phyloP scores from a whole-genome alignment of 2,888 invertebrate genomes.

The Melanostoma scalare region DNA sequence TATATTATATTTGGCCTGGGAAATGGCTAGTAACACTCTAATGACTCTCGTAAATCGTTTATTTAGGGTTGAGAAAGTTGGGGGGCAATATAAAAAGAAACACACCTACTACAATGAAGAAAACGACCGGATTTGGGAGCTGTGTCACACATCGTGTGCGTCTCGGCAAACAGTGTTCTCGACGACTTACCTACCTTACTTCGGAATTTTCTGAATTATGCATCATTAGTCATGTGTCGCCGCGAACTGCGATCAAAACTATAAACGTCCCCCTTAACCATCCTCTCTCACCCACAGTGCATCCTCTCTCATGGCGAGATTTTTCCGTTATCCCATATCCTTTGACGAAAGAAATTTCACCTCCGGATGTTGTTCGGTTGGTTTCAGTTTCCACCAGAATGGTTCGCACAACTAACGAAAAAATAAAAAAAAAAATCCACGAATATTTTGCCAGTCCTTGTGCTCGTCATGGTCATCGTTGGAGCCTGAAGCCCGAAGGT shows the following conservation, averaged over 20 bases:
- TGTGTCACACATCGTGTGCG: slow-evolving; percentile 21
- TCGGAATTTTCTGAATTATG: slow-evolving; percentile 50
- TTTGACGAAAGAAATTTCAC: slow-evolving; percentile 60
- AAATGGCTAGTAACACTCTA: slow-evolving; percentile 58
- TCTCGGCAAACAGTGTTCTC: neutral
- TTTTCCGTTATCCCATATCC: slow-evolving; percentile 23
- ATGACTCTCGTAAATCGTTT: slow-evolving; percentile 60
- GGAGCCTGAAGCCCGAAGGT: slow-evolving; percentile 9
- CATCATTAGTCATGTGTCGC: slow-evolving; percentile 68
- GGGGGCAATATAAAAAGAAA: neutral
- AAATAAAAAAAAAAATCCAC: neutral
- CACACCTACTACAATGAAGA: slow-evolving; percentile 1
- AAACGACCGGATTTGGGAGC: slow-evolving; percentile 1
- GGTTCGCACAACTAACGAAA: slow-evolving; percentile 16
- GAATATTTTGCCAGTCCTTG: slow-evolving; percentile 39
- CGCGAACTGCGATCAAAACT: slow-evolving; percentile 42
- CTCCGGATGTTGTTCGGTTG: slow-evolving; percentile 49
- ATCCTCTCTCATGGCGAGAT: slow-evolving; percentile 39
- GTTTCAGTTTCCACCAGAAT: slow-evolving; percentile 39
- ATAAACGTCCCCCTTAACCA: neutral
- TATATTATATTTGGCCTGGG: slow-evolving; percentile 25
- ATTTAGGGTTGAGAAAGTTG: neutral
- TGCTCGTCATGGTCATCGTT: slow-evolving; percentile 29
- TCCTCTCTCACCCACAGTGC: neutral
- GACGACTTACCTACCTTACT: neutral